Base-by-base conservation (phyloP, 1,140 invertebrate species). In the Calycopis cecrops region DNA sequence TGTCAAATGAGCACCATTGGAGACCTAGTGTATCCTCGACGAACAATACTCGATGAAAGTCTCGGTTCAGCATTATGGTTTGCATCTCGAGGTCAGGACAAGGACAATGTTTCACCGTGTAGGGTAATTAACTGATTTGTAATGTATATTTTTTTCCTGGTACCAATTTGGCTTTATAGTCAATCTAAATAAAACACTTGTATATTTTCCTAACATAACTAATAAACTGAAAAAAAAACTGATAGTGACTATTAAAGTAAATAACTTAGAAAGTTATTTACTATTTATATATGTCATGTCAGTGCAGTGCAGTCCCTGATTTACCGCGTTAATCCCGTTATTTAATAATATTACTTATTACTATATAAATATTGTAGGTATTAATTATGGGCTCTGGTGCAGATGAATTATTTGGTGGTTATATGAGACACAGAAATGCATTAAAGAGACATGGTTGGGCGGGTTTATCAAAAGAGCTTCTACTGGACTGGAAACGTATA, bases 341-440 rank as follows among this genome's bases (percentile, higher is more conserved):
- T n/a, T n/a, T n/a, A n/a, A n/a, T n/a, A n/a, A n/a, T n/a, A n/a
- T n/a, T n/a, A n/a, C n/a, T n/a, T n/a, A n/a, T n/a, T n/a, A n/a
- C n/a, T n/a, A n/a, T n/a, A n/a, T 28, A 33, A 16, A 12, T 9
- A 38, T 48, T 63, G 21, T 65, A 94, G 93, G 91, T 98, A n/a
- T 80, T 98, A 50, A 81, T 99, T 47, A 85, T 96, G 69, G 98
- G 98, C 21, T 96, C 96, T 89, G 98, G 98, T 11, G 97, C 98
- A 14, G 98, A 99, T 91, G 98, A 99, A 90, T 90, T 98, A 69
- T 94, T 99, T 72, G 97, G 95, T 49, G 98, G 98, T 1, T 99
- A 99, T 73, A 93, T 92, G 47, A 91, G 97, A 63, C 97, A 99
- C 73, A 90, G 96, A 62, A 93, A 91, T 59, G 91, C 90, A 40